These are phyloP conservation scores for Macquaria ambigua DNA, from an alignment of 2,113 vertebrate species.

Conservation along the genomic window DNA sequence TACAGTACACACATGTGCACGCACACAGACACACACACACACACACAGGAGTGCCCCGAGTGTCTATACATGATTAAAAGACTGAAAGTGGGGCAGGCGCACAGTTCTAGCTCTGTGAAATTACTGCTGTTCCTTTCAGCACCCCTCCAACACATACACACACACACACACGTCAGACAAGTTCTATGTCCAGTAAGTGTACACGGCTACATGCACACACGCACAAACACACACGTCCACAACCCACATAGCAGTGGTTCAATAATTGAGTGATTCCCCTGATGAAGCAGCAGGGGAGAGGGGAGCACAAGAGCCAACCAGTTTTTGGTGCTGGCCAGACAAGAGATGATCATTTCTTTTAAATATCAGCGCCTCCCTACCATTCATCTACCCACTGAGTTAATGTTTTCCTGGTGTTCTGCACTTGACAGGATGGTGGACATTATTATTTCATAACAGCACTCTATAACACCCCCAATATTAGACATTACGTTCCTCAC, in stretches of 20 bases:
- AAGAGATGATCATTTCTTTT: constrained; percentile 3
- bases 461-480: constrained; percentile 16
- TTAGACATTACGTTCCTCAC: not conserved
- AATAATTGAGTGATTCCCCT: constrained; percentile 59
- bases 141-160: constrained; percentile 22
- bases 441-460: constrained; percentile 25
- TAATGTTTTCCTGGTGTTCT: constrained; percentile 27
- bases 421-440: constrained; percentile 19
- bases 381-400: not conserved
- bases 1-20: constrained; percentile 23
- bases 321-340: constrained; percentile 39
- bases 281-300: constrained; percentile 39
- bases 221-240: constrained; percentile 14
- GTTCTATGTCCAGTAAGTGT: constrained; percentile 26
- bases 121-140: constrained; percentile 58
- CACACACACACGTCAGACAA: constrained; percentile 18
- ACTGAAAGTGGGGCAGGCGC: constrained; percentile 78
- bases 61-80: constrained; percentile 82
- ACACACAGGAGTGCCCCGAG: constrained; percentile 56
- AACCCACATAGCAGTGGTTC: constrained; percentile 35
- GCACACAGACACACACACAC: constrained; percentile 28
- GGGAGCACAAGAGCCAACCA: constrained; percentile 15
- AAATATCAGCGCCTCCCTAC: constrained; percentile 18
- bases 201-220: constrained; percentile 11
- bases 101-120: constrained; percentile 68